Percentiles rank a stretch among this genome's conserved stretches.
Evolutionary conservation across 2,113 vertebrate genomes (phyloP).

Genomic region (Melanerpes formicivorus): DNA sequence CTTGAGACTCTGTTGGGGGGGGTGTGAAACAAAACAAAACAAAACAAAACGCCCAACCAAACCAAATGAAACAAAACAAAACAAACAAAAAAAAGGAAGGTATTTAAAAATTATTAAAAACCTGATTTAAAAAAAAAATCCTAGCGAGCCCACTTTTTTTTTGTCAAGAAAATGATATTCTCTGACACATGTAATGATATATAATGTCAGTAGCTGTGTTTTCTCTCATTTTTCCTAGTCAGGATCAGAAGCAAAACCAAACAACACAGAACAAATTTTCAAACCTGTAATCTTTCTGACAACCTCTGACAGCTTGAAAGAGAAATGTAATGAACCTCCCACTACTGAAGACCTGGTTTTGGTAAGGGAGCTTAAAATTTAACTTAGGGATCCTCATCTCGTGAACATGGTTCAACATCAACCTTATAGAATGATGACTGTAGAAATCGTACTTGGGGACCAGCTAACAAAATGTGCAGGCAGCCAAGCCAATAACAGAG

Average conservation of each 20-base stretch:
- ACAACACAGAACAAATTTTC: constrained; percentile 33
- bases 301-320: constrained; percentile 26
- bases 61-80: too few species aligned
- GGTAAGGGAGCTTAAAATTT: not conserved
- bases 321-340: not conserved
- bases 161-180: constrained; percentile 8
- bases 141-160: not conserved
- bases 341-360: not conserved
- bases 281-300: constrained; percentile 47
- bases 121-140: not conserved
- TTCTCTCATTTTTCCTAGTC: constrained; percentile 23
- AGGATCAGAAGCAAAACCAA: constrained; percentile 38
- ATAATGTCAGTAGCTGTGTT: not conserved
- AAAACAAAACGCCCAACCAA: too few species aligned
- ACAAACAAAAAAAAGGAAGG: not conserved
- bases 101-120: not conserved
- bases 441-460: not conserved
- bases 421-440: not conserved
- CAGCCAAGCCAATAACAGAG: not conserved
- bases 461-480: not conserved
- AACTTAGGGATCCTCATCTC: not conserved
- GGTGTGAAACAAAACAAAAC: not conserved
- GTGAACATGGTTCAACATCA: not conserved
- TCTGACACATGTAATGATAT: not conserved
- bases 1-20: not conserved